Evolutionary conservation across 2,797 vertebrate genomes (phyloP), one percentile per base, ranked within the genome.

Genomic region (Alosa sapidissima): DNA sequence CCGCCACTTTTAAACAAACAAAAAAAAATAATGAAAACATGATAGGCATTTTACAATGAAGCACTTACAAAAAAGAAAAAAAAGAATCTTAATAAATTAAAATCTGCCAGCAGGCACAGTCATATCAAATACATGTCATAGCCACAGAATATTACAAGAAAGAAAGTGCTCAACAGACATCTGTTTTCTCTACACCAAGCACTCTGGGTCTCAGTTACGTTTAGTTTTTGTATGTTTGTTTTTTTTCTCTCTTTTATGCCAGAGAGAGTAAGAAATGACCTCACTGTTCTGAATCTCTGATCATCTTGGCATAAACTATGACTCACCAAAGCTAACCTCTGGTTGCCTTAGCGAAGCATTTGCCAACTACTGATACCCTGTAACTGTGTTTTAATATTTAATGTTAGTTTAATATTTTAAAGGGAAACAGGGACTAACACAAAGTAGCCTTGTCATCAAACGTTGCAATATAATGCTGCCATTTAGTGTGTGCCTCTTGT

Each of bases 71-170:
- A 75, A 85, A 85, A 82, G 89, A 24, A 1, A 65, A 33, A 65
- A 62, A 33, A 68, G 13, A 9, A 11, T 16, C 16, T 24, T 78
- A 87, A 83, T 87, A 86, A 86, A 89, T 88, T 81, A 94, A 91
- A 92, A 94, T 78, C 92, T 87, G 93, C 94, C 94, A 93, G 94
- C 94, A 94, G 94, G 94, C 93, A 95, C 93, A n/a, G 94, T 93
- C 93, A 94, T 94, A 94, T 94, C 92, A 94, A 94, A 94, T 94
- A 95, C 93, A 94, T 91, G 91, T 93, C 92, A 94, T 93, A 95
- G 94, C 93, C 93, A 94, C 92, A 94, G 92, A 94, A 84, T 93
- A 95, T 93, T 87, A 92, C 93, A 93, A 47, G 94, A 68, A 93
- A 94, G 93, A 93, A 91, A 91, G 92, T 92, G 92, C 89, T 93